Base-by-base conservation (phyloP, 2,888 invertebrate species). In the Pseudoips prasinana region DNA sequence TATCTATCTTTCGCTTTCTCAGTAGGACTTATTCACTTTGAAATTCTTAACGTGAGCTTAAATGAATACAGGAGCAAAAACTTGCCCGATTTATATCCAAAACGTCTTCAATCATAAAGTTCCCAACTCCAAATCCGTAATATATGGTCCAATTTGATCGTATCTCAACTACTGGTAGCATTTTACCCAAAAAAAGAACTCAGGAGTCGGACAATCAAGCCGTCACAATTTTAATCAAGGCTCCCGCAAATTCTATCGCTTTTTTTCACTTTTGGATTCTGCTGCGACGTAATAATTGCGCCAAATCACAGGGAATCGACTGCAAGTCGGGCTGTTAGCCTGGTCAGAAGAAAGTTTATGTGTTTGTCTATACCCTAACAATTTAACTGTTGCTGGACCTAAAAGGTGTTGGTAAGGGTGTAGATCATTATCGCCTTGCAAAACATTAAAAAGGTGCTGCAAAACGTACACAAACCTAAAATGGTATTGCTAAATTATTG, bases 201-300 rank as follows among this genome's bases (percentile, higher is more conserved):
- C 45, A 50, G 52, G 39, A 49, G 48, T 58, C 47, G 52, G 58
- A 75, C 84, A 86, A 87, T 86, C 83, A 81, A 68, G 81, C 80
- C 74, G 83, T 86, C 83, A 83, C 85, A 78, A 70, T 78, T 83
- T 86, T 85, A 85, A 87, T 86, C 84, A 85, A 85, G 70, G 69
- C 61, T 55, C 60, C 65, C 58, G 73, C 71, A 67, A 72, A 79
- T 82, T 81, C 84, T 82, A 79, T 81, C 71, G 72, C 74, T 20
- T 71, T 84, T 81, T 82, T 84, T 80, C 72, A 61, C 66, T 70
- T 71, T 73, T 63, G 70, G 56, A 84, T 84, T 73, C 81, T 53
- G 60, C 37, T 44, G 61, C 69, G 85, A 86, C 80, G 70, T 75
- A 70, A 79, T 87, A 86, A 88, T 88, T 88, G 85, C 70, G 59